Conservation (phyloP, 1,140 invertebrate genomes). For the Cydia pomonella region DNA sequence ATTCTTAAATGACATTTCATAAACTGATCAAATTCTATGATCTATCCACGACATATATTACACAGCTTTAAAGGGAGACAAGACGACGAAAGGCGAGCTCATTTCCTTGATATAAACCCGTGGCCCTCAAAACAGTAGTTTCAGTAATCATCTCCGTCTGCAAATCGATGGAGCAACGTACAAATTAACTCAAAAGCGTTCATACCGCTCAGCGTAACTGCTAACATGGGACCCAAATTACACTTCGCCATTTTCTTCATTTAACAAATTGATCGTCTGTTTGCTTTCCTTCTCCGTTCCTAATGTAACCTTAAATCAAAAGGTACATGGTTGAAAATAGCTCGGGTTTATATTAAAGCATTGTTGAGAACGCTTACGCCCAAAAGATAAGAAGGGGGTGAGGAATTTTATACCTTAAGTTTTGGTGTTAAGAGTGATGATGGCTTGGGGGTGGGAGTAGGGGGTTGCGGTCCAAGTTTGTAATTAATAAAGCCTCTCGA, state of each 20-base stretch:
- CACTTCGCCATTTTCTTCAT: conserved; percentile 77
- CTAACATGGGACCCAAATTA: conserved; percentile 56
- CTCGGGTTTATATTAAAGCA: conserved; percentile 32
- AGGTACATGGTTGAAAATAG: conserved; percentile 52
- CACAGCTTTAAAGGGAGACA: neutral
- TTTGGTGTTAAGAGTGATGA: conserved; percentile 51
- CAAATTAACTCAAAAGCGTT: conserved; percentile 15
- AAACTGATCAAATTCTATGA: too few species aligned
- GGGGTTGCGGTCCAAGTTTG: conserved; percentile 75
- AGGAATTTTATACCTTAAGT: conserved; percentile 68
- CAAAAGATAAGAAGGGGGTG: conserved; percentile 74
- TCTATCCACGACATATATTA: too few species aligned
- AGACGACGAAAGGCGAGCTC: neutral
- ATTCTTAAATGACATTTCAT: too few species aligned
- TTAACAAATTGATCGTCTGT: conserved; percentile 77
- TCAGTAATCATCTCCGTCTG: neutral
- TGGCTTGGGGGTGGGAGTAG: conserved; percentile 35
- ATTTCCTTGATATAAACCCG: neutral
- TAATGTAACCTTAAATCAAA: conserved; percentile 49
- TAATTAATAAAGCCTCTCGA: conserved; percentile 80
- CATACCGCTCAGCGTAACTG: neutral
- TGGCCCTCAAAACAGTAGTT: neutral
- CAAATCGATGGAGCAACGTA: neutral
- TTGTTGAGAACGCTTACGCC: conserved; percentile 60
- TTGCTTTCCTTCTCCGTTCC: conserved; percentile 38